Conservation (phyloP, 2,113 vertebrate genomes). For the Gyps fulvus region DNA sequence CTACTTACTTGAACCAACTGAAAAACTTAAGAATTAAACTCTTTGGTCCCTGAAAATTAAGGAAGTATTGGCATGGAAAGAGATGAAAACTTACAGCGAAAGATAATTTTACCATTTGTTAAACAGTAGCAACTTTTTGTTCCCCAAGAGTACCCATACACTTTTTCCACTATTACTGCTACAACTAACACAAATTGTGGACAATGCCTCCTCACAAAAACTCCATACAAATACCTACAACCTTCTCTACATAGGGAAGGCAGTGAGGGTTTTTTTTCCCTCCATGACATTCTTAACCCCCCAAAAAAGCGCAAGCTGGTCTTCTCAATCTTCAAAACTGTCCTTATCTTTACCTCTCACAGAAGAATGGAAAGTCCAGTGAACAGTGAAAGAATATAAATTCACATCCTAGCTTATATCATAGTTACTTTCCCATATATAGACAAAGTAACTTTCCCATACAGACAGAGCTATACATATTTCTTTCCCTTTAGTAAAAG, state of each 20-base stretch:
- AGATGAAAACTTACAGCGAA: neutral
- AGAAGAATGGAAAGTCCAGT: neutral
- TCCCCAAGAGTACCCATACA: neutral
- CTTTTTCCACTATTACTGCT: neutral
- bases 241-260: neutral
- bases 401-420: neutral
- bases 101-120: neutral
- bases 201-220: neutral
- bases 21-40: neutral
- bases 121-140: neutral
- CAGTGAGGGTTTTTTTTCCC: neutral
- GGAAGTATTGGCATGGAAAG: neutral
- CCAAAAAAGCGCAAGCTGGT: neutral
- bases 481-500: neutral
- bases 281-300: neutral
- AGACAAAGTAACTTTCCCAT: neutral
- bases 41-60: neutral
- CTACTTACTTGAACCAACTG: neutral
- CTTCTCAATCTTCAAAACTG: neutral
- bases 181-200: neutral
- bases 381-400: neutral
- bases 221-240: neutral
- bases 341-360: neutral
- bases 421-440: neutral
- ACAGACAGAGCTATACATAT: too few species aligned